Conservation (phyloP, 2,113 vertebrate genomes). For the Thalassoma bifasciatum region DNA sequence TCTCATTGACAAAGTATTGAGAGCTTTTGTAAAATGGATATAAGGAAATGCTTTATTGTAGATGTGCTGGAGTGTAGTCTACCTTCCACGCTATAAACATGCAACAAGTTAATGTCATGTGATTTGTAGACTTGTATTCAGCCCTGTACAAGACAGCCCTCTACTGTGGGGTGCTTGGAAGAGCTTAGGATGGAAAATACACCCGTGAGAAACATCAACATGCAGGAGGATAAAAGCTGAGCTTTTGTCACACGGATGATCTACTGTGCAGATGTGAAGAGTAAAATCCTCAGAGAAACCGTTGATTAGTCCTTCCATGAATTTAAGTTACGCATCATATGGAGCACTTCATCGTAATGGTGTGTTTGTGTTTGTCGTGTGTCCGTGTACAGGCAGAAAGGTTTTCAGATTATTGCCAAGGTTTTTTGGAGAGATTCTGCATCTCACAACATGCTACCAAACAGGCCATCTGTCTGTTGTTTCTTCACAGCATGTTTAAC, state of each 20-base stretch:
- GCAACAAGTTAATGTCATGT: background rate
- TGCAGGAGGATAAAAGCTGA: conserved; percentile 12
- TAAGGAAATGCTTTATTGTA: background rate
- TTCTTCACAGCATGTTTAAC: conserved; percentile 8
- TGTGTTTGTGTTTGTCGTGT: no score
- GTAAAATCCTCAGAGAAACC: background rate
- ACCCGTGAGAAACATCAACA: conserved; percentile 3
- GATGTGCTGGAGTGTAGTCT: background rate
- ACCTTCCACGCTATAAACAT: background rate
- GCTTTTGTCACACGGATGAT: conserved; percentile 14
- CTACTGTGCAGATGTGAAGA: background rate
- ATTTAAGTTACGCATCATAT: background rate
- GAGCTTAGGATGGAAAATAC: conserved; percentile 11
- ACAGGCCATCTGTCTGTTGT: conserved; percentile 62
- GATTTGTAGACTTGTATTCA: background rate
- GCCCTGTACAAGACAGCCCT: background rate
- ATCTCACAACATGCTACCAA: conserved; percentile 48
- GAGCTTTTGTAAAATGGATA: background rate
- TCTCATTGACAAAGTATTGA: background rate
- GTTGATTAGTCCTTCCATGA: background rate
- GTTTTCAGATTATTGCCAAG: conserved; percentile 35
- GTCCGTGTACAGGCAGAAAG: conserved; percentile 8
- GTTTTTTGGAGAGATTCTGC: conserved; percentile 51
- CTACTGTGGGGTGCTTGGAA: conserved; percentile 9
- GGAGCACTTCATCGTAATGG: no score